Base-by-base conservation (phyloP, 2,113 vertebrate genomes). In the Pitta sordida region DNA sequence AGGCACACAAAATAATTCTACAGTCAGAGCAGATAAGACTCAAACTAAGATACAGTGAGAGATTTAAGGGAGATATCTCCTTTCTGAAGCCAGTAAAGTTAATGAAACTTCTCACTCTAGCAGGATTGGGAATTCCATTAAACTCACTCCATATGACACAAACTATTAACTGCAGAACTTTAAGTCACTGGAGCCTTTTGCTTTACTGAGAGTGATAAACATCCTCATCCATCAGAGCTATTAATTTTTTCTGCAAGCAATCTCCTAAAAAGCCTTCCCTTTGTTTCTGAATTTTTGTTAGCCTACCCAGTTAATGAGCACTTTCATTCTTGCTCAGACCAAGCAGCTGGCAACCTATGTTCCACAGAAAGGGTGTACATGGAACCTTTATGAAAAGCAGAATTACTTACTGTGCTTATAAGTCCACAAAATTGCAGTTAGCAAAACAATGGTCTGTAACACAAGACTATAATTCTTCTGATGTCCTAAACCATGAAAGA, bases 381-480 rank as follows among this genome's bases (percentile, higher is more conserved):
- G 74, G 46, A 89, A 82, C 88, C 67, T 53, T 79, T 73, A 88
- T 44, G 92, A 91, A 94, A 86, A 91, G 29, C 37, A 91, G 74
- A 95, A 93, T 79, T 75, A 79, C 41, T 87, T 70, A 73, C 80
- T 92, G 56, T 82, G 60, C 82, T 88, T 91, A 67, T 56, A 63
- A 88, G 53, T 65, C 77, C 89, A 85, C 41, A 59, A 53, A 95
- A 94, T 64, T 91, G 86, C 86, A 84, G 80, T 91, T 90, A 93
- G 95, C 96, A 94, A 85, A 93, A 88, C 60, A 90, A 78, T 9
- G n/a, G 80, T 53, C 69, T 89, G 58, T 64, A 93, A 84, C 73
- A 93, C 77, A 94, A 84, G 44, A 64, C 92, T 94, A 15, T 87
- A 94, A 94, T 95, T 95, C 91, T 92, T 84, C 86, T 85, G 64